Base-by-base conservation (phyloP, 2,888 invertebrate species). In the Hirtodrosophila histrioides region DNA sequence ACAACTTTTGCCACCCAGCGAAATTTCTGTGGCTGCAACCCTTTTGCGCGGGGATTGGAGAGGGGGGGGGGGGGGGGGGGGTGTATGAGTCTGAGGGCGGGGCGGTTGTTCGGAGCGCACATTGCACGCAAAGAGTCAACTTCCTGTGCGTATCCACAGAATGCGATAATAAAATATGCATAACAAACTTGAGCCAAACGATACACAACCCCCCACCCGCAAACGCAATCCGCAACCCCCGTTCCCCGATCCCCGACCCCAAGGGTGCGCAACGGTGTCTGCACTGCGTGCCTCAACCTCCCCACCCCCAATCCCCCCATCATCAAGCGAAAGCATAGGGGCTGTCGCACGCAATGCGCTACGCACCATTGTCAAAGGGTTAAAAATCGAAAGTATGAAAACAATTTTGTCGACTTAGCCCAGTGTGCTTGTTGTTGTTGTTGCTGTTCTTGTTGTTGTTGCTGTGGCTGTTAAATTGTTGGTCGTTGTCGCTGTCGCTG, bases 111-210 rank as follows among this genome's bases (percentile, higher is more conserved):
- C 10, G 37, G 7, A 43, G 48, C 60, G 43, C 50, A 40, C 69
- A 44, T 31, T 69, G 83, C 84, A 86, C 81, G 84, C 86, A 84
- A 86, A 75, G 69, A 84, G 84, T 84, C 78, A 84, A 84, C 84
- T 81, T 80, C 73, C 84, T 75, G 84, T 84, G 84, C 84, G 84
- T 84, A 86, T 86, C 84, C 84, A 86, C 86, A 83, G 80, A 80
- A 84, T 84, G 80, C 74, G 84, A 57, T 66, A 78, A 81, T 84
- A 78, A 84, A 84, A 84, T 84, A 84, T 84, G 84, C 84, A 84
- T 84, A 84, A 83, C 83, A 84, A 86, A 84, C 78, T 83, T 73
- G 57, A 75, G 68, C 65, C 67, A 62, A 60, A 54, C 48, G 55
- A 7, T 12, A 31, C 44, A 44, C 46, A 33, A 50, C n/a, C 17